A percentile compares a stretch with the other conserved stretches of the same genome.
Evolutionary conservation across 2,888 invertebrate genomes (phyloP).

Genomic region (Ptilodon capucinus): DNA sequence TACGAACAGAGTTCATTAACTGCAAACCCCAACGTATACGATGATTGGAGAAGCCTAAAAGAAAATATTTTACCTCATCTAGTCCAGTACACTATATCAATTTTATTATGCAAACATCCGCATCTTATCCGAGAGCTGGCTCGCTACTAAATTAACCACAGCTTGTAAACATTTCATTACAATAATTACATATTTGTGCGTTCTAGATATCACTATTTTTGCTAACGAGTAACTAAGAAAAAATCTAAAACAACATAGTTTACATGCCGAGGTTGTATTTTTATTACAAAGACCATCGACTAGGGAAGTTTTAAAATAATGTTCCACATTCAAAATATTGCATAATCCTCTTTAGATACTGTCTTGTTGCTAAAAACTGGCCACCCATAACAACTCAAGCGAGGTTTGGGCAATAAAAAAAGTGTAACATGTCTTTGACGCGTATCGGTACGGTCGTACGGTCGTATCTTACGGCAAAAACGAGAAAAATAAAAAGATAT

Average conservation of each 20-base stretch:
- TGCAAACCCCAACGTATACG: too few species aligned
- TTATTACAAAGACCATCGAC: too few species aligned
- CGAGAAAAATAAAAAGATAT: background rate
- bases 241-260: too few species aligned
- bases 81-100: background rate
- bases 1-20: too few species aligned
- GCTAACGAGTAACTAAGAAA: background rate
- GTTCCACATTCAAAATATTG: background rate
- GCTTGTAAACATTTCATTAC: background rate
- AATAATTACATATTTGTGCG: background rate
- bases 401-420: background rate
- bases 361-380: background rate
- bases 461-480: background rate
- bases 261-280: too few species aligned
- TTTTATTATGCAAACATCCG: background rate
- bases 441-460: background rate
- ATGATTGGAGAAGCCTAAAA: conserved; percentile 2
- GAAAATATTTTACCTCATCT: background rate
- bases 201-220: background rate
- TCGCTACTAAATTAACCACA: background rate
- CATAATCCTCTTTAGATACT: background rate
- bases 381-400: background rate
- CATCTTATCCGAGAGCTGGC: background rate
- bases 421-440: background rate
- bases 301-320: too few species aligned